These are phyloP conservation scores for Ichneumoninae sp. DNA, from an alignment of 2,888 invertebrate species.

Conservation along the genomic window DNA sequence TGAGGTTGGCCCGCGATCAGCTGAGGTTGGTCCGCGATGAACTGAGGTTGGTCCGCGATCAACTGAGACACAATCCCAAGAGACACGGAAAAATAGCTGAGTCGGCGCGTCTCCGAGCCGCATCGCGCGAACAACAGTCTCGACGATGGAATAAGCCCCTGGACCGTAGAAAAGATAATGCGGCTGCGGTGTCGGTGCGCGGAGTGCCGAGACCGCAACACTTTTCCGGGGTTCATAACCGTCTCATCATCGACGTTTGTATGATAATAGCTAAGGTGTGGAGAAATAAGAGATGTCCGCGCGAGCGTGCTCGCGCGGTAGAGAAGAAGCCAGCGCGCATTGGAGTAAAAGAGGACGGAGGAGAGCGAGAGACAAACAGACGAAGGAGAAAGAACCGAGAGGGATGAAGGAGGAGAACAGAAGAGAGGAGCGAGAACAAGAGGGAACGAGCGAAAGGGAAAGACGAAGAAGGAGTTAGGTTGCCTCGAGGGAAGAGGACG, in stretches of 20 bases:
- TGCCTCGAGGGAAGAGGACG: conserved; percentile 67
- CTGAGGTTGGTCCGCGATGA: neutral
- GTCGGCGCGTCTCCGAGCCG: neutral
- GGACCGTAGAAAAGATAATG: conserved; percentile 65
- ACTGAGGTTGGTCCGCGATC: neutral
- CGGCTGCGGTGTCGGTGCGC: conserved; percentile 61
- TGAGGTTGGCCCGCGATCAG: neutral
- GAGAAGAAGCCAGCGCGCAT: conserved; percentile 58
- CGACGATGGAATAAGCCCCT: conserved; percentile 19
- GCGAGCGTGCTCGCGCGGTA: conserved; percentile 57
- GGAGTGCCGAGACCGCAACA: conserved; percentile 72
- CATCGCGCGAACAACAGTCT: conserved; percentile 1
- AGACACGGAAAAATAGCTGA: neutral
- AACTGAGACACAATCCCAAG: neutral
- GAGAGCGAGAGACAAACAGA: conserved; percentile 58
- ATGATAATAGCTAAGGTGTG: conserved; percentile 83
- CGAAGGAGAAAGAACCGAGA: conserved; percentile 47
- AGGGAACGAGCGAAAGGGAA: conserved; percentile 65
- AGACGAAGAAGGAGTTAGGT: conserved; percentile 50
- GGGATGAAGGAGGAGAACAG: conserved; percentile 46
- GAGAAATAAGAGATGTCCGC: conserved; percentile 78
- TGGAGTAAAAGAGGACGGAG: conserved; percentile 57
- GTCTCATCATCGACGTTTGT: conserved; percentile 82
- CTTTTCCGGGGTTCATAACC: conserved; percentile 78
- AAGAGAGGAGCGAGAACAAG: conserved; percentile 50